Conservation (phyloP, 2,797 vertebrate species). For the Gallinago stenura region DNA sequence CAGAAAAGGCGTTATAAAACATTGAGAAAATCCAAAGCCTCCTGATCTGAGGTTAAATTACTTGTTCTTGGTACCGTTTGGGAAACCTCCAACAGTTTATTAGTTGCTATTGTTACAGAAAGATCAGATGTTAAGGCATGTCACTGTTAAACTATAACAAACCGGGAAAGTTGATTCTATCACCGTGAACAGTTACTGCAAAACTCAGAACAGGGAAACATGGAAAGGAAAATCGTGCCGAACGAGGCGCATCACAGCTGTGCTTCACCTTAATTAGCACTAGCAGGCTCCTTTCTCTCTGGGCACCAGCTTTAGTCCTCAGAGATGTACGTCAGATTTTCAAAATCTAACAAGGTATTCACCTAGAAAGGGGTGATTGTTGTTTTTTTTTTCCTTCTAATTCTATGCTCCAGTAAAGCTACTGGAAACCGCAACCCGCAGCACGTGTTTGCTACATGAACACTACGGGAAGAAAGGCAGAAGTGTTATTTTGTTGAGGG, state of each 20-base stretch:
- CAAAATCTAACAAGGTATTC: background rate
- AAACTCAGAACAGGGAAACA: background rate
- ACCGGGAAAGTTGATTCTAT: background rate
- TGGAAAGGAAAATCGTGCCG: background rate
- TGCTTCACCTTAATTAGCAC: background rate
- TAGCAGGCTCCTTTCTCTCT: background rate
- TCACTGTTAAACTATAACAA: background rate
- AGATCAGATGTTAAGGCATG: constrained; percentile 49
- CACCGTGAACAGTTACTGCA: background rate
- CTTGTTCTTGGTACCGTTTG: constrained; percentile 35
- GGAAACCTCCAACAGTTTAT: constrained; percentile 57
- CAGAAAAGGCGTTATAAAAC: background rate
- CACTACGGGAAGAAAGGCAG: constrained; percentile 24
- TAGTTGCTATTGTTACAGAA: constrained; percentile 60
- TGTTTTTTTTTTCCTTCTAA: background rate
- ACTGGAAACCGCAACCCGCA: background rate
- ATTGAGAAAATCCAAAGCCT: background rate
- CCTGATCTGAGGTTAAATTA: background rate
- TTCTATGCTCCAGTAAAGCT: background rate
- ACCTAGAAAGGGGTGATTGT: background rate
- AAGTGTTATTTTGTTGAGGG: constrained; percentile 26
- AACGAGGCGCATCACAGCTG: background rate
- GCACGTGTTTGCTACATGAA: background rate
- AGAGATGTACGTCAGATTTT: background rate
- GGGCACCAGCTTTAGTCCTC: background rate